Conservation (phyloP, 2,888 invertebrate genomes). For the Stenolophus ochropezus region DNA sequence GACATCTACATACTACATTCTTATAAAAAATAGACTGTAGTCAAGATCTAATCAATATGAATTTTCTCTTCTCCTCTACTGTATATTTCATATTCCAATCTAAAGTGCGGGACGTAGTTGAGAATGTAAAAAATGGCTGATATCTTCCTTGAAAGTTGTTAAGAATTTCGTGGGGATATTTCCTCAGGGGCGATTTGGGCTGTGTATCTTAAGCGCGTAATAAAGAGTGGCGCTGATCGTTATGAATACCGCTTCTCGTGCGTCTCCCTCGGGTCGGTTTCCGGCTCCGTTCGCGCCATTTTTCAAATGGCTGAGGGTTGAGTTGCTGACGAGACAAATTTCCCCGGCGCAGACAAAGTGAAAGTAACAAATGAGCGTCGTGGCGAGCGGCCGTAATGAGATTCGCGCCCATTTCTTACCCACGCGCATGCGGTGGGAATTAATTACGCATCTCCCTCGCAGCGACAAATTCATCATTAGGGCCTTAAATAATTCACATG, state of each 20-base stretch:
- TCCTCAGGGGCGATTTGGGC: background rate
- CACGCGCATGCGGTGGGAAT: background rate
- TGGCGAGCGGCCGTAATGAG: constrained; percentile 23
- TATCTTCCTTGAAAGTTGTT: no score
- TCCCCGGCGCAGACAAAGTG: constrained; percentile 5
- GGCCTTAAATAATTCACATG: no score
- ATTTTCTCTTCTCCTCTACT: no score
- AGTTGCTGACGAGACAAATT: constrained; percentile 33
- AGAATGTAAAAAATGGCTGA: no score
- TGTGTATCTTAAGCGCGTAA: background rate
- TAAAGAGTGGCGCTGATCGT: background rate
- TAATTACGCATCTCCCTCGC: constrained; percentile 26
- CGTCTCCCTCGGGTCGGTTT: background rate
- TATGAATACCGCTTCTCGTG: background rate
- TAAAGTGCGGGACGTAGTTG: no score
- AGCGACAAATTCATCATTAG: no score
- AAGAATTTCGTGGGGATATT: background rate
- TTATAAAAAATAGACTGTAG: no score
- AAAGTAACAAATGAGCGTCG: constrained; percentile 41
- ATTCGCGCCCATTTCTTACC: constrained; percentile 37
- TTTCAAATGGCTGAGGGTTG: constrained; percentile 19
- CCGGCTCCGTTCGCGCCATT: background rate
- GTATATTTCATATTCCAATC: no score
- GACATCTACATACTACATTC: no score
- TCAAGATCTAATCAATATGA: no score